These are phyloP conservation scores for Sardina pilchardus DNA, from an alignment of 2,113 vertebrate genomes.

Conservation along the genomic window DNA sequence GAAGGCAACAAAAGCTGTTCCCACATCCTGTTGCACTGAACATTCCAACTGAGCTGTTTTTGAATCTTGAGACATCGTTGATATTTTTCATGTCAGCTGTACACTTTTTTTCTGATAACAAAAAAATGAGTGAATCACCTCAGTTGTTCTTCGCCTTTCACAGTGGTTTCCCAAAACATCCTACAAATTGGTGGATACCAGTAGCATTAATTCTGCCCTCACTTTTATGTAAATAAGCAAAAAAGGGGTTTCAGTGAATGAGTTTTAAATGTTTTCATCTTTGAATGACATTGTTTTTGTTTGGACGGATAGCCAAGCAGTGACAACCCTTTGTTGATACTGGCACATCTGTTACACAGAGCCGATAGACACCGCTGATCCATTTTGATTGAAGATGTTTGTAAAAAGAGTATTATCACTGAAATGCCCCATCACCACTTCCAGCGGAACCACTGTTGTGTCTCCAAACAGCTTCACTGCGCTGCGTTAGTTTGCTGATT, in stretches of 20 bases:
- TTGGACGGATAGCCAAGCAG: not conserved
- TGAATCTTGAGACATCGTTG: not conserved
- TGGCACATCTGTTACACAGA: not conserved
- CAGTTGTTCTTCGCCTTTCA: constrained; percentile 19
- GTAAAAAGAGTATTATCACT: constrained; percentile 44
- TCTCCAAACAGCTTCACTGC: constrained; percentile 32
- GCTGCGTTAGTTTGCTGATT: constrained; percentile 4
- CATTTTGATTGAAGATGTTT: constrained; percentile 9
- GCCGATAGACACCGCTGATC: not conserved
- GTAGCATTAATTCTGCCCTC: not conserved
- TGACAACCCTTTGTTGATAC: not conserved
- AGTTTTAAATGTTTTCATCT: not conserved
- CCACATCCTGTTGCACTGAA: constrained; percentile 22
- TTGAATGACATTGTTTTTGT: constrained; percentile 23
- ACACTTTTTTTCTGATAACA: constrained; percentile 15
- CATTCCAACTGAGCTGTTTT: constrained; percentile 17
- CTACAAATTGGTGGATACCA: not conserved
- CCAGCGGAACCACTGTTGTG: not conserved
- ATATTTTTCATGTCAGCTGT: not conserved
- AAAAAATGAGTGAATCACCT: constrained; percentile 18
- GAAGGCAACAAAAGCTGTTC: not conserved
- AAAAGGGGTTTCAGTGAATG: constrained; percentile 40
- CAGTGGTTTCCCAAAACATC: constrained; percentile 8
- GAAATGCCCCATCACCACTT: constrained; percentile 31
- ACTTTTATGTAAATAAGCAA: constrained; percentile 24